Percentiles rank a stretch among this genome's conserved stretches.
Conservation (phyloP, 2,797 vertebrate genomes). For the Gambelia wislizenii region DNA sequence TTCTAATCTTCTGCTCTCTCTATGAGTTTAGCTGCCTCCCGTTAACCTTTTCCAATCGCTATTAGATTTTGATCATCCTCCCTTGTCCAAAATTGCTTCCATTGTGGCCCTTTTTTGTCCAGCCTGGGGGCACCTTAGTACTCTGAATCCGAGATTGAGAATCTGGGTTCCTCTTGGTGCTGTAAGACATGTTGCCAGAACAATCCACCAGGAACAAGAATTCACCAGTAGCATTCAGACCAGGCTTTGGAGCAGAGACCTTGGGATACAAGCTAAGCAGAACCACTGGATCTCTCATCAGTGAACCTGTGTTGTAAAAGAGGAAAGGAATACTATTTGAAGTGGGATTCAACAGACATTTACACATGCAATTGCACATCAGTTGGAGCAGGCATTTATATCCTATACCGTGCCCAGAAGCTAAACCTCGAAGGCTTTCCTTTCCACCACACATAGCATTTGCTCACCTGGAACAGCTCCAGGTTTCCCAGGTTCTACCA, state of each 20-base stretch:
- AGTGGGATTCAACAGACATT: neutral
- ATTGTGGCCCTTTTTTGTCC: neutral
- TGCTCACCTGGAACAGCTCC: conserved; percentile 74
- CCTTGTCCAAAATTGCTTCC: too few relatives aligned
- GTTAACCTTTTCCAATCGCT: neutral
- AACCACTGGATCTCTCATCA: conserved; percentile 83
- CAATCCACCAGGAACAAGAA: conserved; percentile 87
- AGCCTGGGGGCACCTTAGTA: conserved; percentile 80
- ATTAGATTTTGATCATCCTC: neutral
- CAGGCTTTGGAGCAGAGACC: conserved; percentile 75
- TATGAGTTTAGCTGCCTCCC: neutral
- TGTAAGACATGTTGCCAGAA: conserved; percentile 83
- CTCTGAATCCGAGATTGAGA: conserved; percentile 76
- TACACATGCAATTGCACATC: neutral
- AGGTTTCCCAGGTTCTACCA: conserved; percentile 80
- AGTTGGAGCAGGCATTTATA: too few relatives aligned
- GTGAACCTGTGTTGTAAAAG: conserved; percentile 70
- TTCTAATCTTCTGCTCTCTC: neutral
- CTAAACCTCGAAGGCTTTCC: neutral
- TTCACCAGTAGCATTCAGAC: conserved; percentile 76
- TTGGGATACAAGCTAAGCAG: conserved; percentile 88
- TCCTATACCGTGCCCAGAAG: neutral
- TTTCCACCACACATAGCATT: neutral
- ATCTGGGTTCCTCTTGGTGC: neutral
- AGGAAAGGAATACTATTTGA: neutral